These are phyloP conservation scores for Lutraria lutraria DNA, from an alignment of 2,888 invertebrate genomes.

Conservation along the genomic window DNA sequence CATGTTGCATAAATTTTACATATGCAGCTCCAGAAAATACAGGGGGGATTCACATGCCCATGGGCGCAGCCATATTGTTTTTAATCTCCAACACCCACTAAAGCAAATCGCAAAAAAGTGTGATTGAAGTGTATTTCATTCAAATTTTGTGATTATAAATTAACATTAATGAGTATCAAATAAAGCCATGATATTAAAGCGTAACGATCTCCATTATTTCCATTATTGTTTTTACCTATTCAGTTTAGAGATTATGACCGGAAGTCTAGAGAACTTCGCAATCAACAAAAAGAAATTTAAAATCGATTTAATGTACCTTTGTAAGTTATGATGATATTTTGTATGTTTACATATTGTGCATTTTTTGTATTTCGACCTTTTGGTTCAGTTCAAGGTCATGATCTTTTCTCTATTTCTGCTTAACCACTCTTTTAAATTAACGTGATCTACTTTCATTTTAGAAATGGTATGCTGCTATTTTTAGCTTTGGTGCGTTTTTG, in stretches of 20 bases:
- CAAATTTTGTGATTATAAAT: no score
- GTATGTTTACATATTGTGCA: background rate
- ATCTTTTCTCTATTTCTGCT: background rate
- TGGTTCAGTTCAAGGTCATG: background rate
- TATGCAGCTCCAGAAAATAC: no score
- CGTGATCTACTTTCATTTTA: constrained; percentile 23
- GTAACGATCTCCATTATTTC: background rate
- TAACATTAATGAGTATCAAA: no score
- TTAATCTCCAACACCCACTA: background rate
- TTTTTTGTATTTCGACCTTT: background rate
- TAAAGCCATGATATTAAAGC: no score
- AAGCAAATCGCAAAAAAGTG: background rate
- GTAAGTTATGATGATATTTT: background rate
- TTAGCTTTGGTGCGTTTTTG: background rate
- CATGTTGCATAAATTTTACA: no score
- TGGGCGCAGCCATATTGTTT: background rate
- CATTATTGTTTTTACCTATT: background rate
- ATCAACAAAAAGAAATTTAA: background rate
- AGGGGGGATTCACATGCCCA: background rate
- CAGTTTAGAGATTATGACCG: background rate
- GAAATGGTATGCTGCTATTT: background rate
- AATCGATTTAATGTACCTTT: background rate
- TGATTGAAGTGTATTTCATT: no score
- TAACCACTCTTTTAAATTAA: background rate
- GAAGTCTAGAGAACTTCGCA: background rate